Percentiles rank a stretch among this genome's conserved stretches.
Evolutionary conservation across 2,113 vertebrate genomes (phyloP).

Genomic region (Microcebus griseorufus): DNA sequence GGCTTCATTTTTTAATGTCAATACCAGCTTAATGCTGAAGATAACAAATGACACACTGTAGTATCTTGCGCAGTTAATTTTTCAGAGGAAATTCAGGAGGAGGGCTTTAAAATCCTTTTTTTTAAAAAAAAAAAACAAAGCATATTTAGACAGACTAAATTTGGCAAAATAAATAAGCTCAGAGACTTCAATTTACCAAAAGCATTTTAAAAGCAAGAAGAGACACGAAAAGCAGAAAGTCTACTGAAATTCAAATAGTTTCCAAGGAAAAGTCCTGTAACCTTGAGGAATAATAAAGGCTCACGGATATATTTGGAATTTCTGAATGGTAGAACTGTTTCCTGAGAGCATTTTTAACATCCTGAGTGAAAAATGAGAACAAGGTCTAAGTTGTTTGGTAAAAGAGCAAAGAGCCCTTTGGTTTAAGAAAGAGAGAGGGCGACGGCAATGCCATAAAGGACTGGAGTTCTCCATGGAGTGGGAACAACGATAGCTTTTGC

Average conservation of each 20-base stretch:
- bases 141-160: slow-evolving; percentile 63
- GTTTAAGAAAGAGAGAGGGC: slow-evolving; percentile 61
- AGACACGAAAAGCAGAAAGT: slow-evolving; percentile 47
- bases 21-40: slow-evolving; percentile 12
- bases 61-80: not conserved
- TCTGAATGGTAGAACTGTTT: slow-evolving; percentile 78
- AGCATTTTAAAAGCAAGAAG: slow-evolving; percentile 64
- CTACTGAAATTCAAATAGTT: slow-evolving; percentile 69
- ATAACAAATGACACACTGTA: not conserved
- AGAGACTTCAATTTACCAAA: slow-evolving; percentile 58
- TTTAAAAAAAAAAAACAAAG: slow-evolving; percentile 47
- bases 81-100: slow-evolving; percentile 33
- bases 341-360: slow-evolving; percentile 74
- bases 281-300: slow-evolving; percentile 72
- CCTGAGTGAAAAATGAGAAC: slow-evolving; percentile 74
- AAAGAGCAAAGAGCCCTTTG: slow-evolving; percentile 34
- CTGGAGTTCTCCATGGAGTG: slow-evolving; percentile 38
- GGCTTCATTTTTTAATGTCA: slow-evolving; percentile 52
- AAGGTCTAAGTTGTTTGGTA: slow-evolving; percentile 69
- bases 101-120: not conserved
- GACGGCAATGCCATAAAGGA: not conserved
- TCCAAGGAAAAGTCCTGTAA: slow-evolving; percentile 78
- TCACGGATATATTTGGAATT: slow-evolving; percentile 71
- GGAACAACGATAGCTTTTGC: not conserved
- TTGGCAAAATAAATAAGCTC: slow-evolving; percentile 34